Percentiles rank a stretch among this genome's conserved stretches.
Evolutionary conservation across 2,113 vertebrate genomes (phyloP).

Genomic region (Tiliqua scincoides): DNA sequence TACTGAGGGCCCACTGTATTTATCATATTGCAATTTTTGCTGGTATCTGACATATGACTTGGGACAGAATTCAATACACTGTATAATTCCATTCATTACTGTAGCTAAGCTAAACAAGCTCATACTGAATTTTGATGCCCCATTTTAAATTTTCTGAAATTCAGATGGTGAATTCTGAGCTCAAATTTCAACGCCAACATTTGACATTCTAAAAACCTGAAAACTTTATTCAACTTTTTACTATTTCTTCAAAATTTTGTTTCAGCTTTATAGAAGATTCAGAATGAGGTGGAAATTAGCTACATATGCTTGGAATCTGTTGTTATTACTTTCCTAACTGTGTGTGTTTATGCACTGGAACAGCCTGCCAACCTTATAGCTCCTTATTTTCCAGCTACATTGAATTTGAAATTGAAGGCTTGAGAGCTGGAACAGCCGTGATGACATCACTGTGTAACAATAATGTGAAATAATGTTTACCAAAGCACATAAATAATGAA

Average conservation of each 20-base stretch:
- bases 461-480: constrained; percentile 39
- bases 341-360: background rate
- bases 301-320: background rate
- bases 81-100: background rate
- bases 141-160: background rate
- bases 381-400: background rate
- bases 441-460: constrained; percentile 12
- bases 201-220: background rate
- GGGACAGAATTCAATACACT: background rate
- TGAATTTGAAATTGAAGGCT: constrained; percentile 18
- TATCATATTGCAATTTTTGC: no score
- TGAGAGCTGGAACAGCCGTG: background rate
- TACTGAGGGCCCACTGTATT: no score
- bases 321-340: constrained; percentile 19
- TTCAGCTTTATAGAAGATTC: background rate
- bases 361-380: background rate
- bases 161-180: background rate
- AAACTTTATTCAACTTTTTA: background rate
- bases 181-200: background rate
- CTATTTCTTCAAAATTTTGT: background rate
- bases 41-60: background rate
- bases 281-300: constrained; percentile 11
- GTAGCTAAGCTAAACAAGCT: no score
- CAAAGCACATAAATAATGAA: constrained; percentile 38
- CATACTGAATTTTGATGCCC: background rate